These are phyloP conservation scores for Crocuta crocuta DNA, from an alignment of 2,113 vertebrate species.

Conservation along the genomic window DNA sequence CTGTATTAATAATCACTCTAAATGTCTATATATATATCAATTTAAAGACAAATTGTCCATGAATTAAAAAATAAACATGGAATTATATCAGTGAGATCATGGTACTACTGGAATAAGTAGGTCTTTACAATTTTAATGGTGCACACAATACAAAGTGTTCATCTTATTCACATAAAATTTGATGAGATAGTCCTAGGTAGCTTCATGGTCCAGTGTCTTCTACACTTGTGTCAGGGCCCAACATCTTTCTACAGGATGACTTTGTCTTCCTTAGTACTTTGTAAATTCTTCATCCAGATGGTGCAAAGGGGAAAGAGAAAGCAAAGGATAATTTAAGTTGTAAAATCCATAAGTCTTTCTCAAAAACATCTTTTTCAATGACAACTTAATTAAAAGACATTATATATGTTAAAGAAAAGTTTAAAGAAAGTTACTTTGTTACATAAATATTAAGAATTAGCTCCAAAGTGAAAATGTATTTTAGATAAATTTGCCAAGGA, in stretches of 20 bases:
- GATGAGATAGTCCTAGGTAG: no score
- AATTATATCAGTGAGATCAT: background rate
- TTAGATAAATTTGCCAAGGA: conserved; percentile 45
- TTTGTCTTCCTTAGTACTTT: background rate
- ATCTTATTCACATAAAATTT: background rate
- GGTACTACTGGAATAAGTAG: background rate
- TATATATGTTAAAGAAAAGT: conserved; percentile 9
- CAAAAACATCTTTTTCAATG: conserved; percentile 16
- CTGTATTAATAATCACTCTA: no score
- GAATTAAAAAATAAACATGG: background rate
- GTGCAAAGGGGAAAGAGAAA: background rate
- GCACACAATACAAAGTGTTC: background rate
- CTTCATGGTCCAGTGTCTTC: background rate
- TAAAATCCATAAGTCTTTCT: conserved; percentile 48
- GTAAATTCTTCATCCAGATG: background rate
- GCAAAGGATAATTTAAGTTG: conserved; percentile 85
- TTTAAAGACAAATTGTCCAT: background rate
- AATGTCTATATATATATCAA: background rate
- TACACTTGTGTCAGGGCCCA: background rate
- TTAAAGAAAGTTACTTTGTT: conserved; percentile 1
- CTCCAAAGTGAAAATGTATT: conserved; percentile 48
- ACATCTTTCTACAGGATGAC: background rate
- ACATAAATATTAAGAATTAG: background rate
- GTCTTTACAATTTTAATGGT: background rate
- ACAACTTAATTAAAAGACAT: background rate